Conservation (phyloP, 37 sponge, comb jelly and placozoan species). For the Aplysina aerophoba region DNA sequence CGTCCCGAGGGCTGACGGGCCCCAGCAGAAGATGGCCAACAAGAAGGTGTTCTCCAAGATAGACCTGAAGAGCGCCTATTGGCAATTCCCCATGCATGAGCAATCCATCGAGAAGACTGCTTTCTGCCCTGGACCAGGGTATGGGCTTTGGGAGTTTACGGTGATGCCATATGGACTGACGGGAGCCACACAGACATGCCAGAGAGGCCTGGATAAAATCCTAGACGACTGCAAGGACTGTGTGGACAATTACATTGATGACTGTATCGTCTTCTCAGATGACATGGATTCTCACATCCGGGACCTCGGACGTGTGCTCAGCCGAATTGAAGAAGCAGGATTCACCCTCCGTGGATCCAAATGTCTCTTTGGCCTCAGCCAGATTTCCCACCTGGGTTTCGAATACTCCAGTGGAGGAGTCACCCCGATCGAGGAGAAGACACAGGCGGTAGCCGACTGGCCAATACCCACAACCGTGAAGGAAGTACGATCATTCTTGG, state of each 20-base stretch:
- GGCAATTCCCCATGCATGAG: slow-evolving; percentile 12
- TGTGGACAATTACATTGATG: not conserved
- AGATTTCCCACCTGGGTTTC: slow-evolving; percentile 2
- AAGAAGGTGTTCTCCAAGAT: slow-evolving; percentile 16
- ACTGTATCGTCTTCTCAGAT: slow-evolving; percentile 15
- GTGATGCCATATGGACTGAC: slow-evolving; percentile 35
- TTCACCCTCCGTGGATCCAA: slow-evolving; percentile 31
- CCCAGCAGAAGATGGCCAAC: slow-evolving; percentile 1
- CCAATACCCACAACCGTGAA: slow-evolving; percentile 8
- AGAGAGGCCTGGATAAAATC: slow-evolving; percentile 18
- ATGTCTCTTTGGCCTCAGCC: not conserved
- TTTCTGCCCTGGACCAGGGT: slow-evolving; percentile 30
- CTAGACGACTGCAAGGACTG: slow-evolving; percentile 26
- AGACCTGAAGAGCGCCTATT: not conserved
- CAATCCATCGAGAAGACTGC: slow-evolving; percentile 15
- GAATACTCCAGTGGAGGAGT: not conserved
- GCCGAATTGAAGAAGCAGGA: not conserved
- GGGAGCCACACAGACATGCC: slow-evolving; percentile 29
- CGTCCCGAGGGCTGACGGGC: slow-evolving; percentile 6
- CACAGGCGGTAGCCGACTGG: not conserved
- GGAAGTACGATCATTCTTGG: not conserved
- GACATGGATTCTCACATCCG: not conserved
- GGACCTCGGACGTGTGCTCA: not conserved
- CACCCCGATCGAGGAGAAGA: not conserved
- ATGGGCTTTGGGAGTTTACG: slow-evolving; percentile 35